Conservation (phyloP, 2,113 vertebrate genomes). For the Platysteira castanea region DNA sequence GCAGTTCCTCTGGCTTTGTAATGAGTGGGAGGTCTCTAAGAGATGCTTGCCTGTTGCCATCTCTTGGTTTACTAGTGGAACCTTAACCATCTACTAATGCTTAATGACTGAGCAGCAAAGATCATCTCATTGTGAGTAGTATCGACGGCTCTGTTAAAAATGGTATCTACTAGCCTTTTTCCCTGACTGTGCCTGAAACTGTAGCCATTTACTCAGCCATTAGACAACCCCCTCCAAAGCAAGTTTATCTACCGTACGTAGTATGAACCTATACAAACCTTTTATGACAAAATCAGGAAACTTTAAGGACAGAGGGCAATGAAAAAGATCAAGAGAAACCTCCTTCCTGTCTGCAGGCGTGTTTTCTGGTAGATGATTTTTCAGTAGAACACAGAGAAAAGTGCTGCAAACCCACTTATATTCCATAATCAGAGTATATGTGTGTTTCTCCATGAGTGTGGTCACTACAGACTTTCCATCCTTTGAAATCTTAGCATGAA, state of each 20-base stretch:
- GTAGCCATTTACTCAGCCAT: background rate
- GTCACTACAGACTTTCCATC: background rate
- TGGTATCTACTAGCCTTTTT: background rate
- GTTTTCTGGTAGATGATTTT: background rate
- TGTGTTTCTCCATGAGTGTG: background rate
- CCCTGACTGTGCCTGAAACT: background rate
- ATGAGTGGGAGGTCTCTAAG: background rate
- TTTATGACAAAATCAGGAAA: background rate
- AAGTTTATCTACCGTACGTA: background rate
- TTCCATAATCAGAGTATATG: background rate
- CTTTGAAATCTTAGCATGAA: background rate
- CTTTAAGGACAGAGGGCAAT: background rate
- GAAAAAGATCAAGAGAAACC: background rate
- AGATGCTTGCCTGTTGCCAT: background rate
- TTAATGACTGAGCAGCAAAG: background rate
- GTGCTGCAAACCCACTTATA: background rate
- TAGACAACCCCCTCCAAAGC: accelerated
- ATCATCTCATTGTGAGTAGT: background rate
- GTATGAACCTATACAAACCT: background rate
- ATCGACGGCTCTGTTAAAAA: accelerated
- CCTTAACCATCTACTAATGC: background rate
- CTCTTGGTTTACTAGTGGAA: background rate
- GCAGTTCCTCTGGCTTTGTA: background rate
- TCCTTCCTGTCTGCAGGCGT: background rate
- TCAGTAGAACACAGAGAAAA: background rate